These are phyloP conservation scores for Myiagra hebetior DNA, from an alignment of 2,113 vertebrate genomes.

Conservation along the genomic window DNA sequence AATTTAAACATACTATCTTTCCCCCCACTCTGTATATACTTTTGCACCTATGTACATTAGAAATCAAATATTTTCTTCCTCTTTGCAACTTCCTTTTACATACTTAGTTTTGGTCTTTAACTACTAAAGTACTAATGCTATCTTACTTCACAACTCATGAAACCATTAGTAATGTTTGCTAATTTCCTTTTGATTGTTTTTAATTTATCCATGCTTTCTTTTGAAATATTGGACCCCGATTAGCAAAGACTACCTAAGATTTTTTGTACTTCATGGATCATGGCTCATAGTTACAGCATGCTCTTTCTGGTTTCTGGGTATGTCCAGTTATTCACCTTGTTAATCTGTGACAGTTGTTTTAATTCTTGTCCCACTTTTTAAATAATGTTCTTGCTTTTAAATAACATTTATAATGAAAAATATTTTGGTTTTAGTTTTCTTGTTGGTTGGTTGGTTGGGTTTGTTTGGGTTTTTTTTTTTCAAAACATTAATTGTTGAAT, in stretches of 20 bases:
- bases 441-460: background rate
- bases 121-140: background rate
- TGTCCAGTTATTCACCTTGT: background rate
- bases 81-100: background rate
- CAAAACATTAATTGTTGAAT: background rate
- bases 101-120: background rate
- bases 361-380: background rate
- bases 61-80: background rate
- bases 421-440: background rate
- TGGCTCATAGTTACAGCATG: background rate
- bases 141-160: background rate
- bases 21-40: rapidly evolving
- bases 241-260: background rate
- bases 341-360: background rate
- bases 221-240: background rate
- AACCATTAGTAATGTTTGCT: background rate
- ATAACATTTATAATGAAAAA: background rate
- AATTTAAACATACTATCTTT: background rate
- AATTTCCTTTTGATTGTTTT: background rate
- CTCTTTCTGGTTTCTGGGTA: background rate
- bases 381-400: background rate
- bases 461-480: background rate
- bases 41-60: background rate
- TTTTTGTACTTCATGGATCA: background rate
- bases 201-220: background rate